phyloP scores from a whole-genome alignment of 2,113 vertebrate species.

The Cacatua alba region DNA sequence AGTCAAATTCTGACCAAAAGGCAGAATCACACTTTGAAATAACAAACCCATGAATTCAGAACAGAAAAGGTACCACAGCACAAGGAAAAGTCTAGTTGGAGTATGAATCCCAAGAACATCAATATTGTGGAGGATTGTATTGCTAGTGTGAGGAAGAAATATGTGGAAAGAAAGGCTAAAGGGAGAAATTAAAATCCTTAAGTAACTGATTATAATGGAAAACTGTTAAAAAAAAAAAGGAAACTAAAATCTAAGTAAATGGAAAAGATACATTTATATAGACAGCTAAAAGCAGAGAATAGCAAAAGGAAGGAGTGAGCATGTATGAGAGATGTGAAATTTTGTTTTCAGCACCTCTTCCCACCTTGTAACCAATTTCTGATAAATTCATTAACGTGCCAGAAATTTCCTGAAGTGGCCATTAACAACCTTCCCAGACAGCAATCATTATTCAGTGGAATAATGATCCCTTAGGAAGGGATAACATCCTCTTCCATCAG shows the following conservation, averaged over 20 bases:
- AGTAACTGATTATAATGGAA: background rate
- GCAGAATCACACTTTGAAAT: background rate
- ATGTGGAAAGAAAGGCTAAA: background rate
- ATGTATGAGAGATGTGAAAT: background rate
- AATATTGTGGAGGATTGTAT: background rate
- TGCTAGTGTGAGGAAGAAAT: background rate
- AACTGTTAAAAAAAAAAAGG: background rate
- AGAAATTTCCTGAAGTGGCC: conserved; percentile 39
- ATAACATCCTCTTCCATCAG: conserved; percentile 42
- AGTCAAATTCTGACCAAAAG: background rate
- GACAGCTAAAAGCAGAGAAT: background rate
- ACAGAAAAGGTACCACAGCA: background rate
- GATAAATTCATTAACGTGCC: background rate
- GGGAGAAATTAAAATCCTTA: background rate
- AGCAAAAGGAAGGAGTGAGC: background rate
- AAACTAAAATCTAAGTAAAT: background rate
- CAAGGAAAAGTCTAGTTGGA: background rate
- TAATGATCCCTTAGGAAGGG: conserved; percentile 1
- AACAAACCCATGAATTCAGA: background rate
- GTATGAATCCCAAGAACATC: background rate
- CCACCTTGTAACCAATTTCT: background rate
- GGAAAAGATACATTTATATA: background rate
- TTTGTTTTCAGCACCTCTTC: conserved; percentile 22
- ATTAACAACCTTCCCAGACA: conserved; percentile 1
- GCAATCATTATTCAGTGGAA: background rate